Evolutionary conservation across 2,888 invertebrate genomes (phyloP).

Genomic region (Lepidocyrtinus sp.): DNA sequence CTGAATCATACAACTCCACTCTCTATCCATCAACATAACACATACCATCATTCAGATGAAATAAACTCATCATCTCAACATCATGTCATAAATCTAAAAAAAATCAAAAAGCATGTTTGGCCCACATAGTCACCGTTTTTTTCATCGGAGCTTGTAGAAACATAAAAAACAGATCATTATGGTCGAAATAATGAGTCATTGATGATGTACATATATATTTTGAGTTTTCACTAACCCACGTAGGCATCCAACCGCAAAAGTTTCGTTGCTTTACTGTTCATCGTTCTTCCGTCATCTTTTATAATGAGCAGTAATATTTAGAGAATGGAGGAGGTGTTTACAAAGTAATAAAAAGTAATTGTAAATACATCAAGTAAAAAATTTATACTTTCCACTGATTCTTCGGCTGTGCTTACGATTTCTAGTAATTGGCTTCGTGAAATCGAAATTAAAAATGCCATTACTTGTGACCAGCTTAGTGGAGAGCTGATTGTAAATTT

Average conservation of each 20-base stretch:
- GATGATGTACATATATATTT: slow-evolving; percentile 23
- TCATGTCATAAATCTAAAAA: slow-evolving; percentile 18
- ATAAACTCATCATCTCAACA: slow-evolving; percentile 9
- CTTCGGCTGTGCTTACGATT: background rate
- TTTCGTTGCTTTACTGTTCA: slow-evolving; percentile 1
- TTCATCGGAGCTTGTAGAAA: background rate
- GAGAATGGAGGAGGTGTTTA: background rate
- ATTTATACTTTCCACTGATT: background rate
- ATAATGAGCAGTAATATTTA: background rate
- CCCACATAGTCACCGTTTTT: slow-evolving; percentile 34
- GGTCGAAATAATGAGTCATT: slow-evolving; percentile 34
- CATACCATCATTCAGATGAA: background rate
- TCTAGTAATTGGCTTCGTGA: slow-evolving; percentile 14
- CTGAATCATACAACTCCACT: background rate
- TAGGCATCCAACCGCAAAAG: slow-evolving; percentile 41
- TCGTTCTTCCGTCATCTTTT: background rate
- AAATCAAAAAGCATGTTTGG: slow-evolving; percentile 24
- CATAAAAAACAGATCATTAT: slow-evolving; percentile 39
- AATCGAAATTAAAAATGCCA: slow-evolving; percentile 12
- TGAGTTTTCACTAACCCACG: slow-evolving; percentile 34
- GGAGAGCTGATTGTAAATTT: too few species aligned
- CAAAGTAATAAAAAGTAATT: background rate
- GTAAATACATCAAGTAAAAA: slow-evolving; percentile 5
- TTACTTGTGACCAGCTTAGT: background rate
- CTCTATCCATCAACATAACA: background rate